Base-by-base conservation (phyloP, 2,888 invertebrate genomes). In the Macrophya annulata region DNA sequence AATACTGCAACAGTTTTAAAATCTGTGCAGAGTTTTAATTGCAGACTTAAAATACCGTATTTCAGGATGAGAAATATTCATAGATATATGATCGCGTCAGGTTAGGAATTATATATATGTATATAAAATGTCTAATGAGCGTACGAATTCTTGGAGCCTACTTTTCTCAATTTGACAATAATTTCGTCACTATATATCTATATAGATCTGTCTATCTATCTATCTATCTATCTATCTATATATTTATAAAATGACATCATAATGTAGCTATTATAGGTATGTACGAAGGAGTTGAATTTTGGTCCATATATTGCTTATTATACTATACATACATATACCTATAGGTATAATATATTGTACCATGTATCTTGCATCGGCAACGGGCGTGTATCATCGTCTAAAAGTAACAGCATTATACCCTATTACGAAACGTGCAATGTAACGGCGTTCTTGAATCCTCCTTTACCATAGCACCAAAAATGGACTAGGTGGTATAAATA, bases 241-340 rank as follows among this genome's bases (percentile, higher is more conserved):
- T 17, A 71, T 71, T 71, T 40, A 40, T 37, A 40, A 71, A 40
- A 71, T 71, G 71, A 71, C 71, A 40, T 71, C 71, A 71, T 55
- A 55, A 55, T 43, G 4, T 55, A 3, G 31, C 31, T 31, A 31
- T 31, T 31, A 31, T 31, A 31, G 31, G n/a, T 55, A 55, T n/a
- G 55, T 55, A 55, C 40, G 6, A 62, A 62, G 62, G 25, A 62
- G 68, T 68, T 68, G 12, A 37, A 10, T 71, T 71, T 71, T 40
- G 40, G 71, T 71, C 40, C 62, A 21, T 71, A 71, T 71, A 71
- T 37, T 71, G n/a, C n/a, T n/a, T n/a, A n/a, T n/a, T n/a, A n/a
- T n/a, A n/a, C n/a, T n/a, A n/a, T n/a, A n/a, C n/a, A n/a, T n/a
- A n/a, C n/a, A n/a, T n/a, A n/a, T n/a, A n/a, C n/a, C n/a, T n/a